Evolutionary conservation across 2,113 vertebrate species (phyloP).

Genomic region (Gopherus flavomarginatus): DNA sequence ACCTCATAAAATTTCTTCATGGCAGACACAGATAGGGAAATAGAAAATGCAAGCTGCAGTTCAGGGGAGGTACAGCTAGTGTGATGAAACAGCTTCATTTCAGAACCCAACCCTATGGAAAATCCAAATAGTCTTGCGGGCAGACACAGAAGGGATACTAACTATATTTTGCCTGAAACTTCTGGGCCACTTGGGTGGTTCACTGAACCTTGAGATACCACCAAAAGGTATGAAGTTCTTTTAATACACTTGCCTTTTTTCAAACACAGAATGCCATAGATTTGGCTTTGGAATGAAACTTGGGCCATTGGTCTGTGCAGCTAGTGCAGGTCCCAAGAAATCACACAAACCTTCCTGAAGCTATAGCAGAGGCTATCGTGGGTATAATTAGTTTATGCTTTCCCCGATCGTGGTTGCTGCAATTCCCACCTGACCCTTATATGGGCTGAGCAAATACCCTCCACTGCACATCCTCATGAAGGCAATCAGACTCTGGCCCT

Average conservation of each 20-base stretch:
- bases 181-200: neutral
- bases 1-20: neutral
- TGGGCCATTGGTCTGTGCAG: neutral
- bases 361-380: fast-evolving
- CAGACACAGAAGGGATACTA: fast-evolving
- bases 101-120: neutral
- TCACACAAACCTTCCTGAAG: neutral
- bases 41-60: neutral
- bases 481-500: neutral
- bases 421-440: neutral
- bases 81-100: neutral
- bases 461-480: neutral
- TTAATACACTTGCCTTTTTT: neutral
- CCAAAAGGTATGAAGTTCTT: neutral
- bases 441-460: neutral
- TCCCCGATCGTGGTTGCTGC: neutral
- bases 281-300: neutral
- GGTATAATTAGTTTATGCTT: neutral
- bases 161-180: neutral
- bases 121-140: neutral
- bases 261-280: neutral
- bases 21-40: neutral
- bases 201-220: neutral
- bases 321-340: neutral
- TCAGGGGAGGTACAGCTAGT: neutral